A percentile compares a stretch with the other conserved stretches of the same genome.
Conservation (phyloP, 2,888 invertebrate genomes). For the Sarcophaga rosellei region DNA sequence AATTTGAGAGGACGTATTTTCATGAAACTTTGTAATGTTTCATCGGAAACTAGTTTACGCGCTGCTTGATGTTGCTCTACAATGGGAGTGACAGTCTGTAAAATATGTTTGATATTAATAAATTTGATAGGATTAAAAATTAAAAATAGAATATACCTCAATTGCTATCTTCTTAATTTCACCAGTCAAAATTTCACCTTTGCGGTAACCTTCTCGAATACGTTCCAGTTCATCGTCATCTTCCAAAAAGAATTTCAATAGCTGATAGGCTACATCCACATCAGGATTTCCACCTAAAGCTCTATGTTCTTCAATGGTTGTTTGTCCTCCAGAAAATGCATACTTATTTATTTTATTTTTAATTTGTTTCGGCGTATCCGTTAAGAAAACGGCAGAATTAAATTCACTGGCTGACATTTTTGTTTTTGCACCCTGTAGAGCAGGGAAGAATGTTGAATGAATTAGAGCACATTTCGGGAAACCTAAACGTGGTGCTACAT, state of each 20-base stretch:
- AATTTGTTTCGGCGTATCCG: constrained; percentile 96
- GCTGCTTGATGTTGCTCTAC: constrained; percentile 91
- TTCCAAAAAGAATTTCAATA: constrained; percentile 96
- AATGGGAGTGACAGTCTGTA: constrained; percentile 86
- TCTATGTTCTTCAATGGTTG: constrained; percentile 96
- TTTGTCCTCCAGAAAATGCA: constrained; percentile 98
- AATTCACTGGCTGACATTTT: constrained; percentile 99
- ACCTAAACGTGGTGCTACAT: constrained; percentile 96
- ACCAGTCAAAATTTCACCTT: constrained; percentile 94
- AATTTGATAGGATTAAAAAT: constrained; percentile 5
- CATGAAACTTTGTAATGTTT: constrained; percentile 91
- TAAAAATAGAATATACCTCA: constrained; percentile 80
- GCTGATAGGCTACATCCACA: constrained; percentile 97
- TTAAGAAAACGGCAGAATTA: constrained; percentile 96
- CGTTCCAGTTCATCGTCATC: constrained; percentile 93
- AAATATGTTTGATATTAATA: constrained; percentile 11
- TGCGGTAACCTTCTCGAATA: constrained; percentile 82
- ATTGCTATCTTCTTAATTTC: constrained; percentile 96
- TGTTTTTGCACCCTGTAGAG: constrained; percentile 96
- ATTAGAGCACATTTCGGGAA: constrained; percentile 93
- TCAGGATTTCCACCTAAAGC: constrained; percentile 96
- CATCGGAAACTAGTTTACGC: constrained; percentile 91
- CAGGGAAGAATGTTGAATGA: constrained; percentile 95
- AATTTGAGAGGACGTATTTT: constrained; percentile 89
- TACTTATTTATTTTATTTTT: constrained; percentile 98